phyloP scores from a whole-genome alignment of 2,888 invertebrate genomes.

The Drosophila atripex region DNA sequence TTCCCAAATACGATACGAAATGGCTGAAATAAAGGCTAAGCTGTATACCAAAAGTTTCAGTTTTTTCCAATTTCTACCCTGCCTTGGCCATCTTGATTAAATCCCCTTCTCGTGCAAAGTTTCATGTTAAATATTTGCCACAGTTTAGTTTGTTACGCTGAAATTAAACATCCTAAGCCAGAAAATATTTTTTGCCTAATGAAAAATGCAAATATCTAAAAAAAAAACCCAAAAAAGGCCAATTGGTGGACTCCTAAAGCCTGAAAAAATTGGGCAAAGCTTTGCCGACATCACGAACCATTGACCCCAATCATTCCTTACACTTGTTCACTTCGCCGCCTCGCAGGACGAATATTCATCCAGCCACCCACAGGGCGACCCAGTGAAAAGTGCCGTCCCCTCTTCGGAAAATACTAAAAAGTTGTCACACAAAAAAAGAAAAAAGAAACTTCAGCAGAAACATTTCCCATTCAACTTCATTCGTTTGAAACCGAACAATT shows the following conservation, averaged over 20 bases:
- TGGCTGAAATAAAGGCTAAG: too few relatives aligned
- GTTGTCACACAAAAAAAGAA: constrained; percentile 25
- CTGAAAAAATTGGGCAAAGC: constrained; percentile 16
- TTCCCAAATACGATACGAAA: too few relatives aligned
- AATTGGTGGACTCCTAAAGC: constrained; percentile 2
- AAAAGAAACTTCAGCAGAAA: constrained; percentile 38
- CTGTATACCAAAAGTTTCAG: too few relatives aligned
- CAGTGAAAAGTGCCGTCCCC: constrained; percentile 27
- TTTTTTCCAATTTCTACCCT: too few relatives aligned
- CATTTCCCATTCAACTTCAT: constrained; percentile 49
- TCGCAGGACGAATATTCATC: constrained; percentile 22
- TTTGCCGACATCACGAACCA: constrained; percentile 42
- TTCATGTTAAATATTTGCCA: too few relatives aligned
- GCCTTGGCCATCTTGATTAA: too few relatives aligned
- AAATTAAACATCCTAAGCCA: too few relatives aligned
- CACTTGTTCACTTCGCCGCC: constrained; percentile 48
- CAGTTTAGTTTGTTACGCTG: too few relatives aligned
- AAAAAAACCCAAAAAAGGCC: not conserved
- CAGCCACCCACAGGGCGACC: constrained; percentile 1
- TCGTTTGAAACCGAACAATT: constrained; percentile 48
- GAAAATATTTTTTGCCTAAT: not conserved
- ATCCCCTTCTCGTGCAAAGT: too few relatives aligned
- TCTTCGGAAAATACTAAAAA: constrained; percentile 33
- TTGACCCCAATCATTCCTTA: constrained; percentile 55
- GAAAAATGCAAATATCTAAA: not conserved